Base-by-base conservation (phyloP, 1,140 invertebrate genomes). In the Lineus longissimus region DNA sequence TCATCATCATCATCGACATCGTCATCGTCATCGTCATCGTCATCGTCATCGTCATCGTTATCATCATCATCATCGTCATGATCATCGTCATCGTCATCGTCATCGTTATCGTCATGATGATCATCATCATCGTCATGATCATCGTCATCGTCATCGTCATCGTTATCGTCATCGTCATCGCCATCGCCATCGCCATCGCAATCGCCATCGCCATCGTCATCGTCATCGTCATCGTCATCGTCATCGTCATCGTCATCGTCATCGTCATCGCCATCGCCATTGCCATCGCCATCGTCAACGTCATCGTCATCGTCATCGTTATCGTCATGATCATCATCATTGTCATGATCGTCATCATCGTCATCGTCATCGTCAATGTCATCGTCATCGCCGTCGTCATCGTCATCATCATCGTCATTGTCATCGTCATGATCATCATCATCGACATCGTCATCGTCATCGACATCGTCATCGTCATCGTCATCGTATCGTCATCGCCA, bases 381-480 rank as follows among this genome's bases (percentile, higher is more conserved):
- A 36, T 59, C 57, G 43, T 59, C 31, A 45, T 59, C 57, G 23
- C 43, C 13, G 43, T 59, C 23, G 13, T 59, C 55, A 45, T 59
- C 57, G 43, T 59, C 31, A 45, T 59, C 57, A n/a, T n/a, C n/a
- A n/a, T n/a, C n/a, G n/a, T n/a, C n/a, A n/a, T n/a, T n/a, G n/a
- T n/a, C n/a, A n/a, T n/a, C n/a, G n/a, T n/a, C n/a, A n/a, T n/a
- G n/a, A n/a, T n/a, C n/a, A n/a, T n/a, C n/a, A n/a, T n/a, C n/a
- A n/a, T n/a, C n/a, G n/a, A n/a, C n/a, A n/a, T n/a, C n/a, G n/a
- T n/a, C n/a, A n/a, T n/a, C n/a, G 43, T 59, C 57, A 59, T 59
- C 57, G 23, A 45, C 55, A 45, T 59, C 57, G 43, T 59, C 57
- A n/a, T n/a, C n/a, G n/a, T n/a, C n/a, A n/a, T n/a, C n/a, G n/a